Base-by-base conservation (phyloP, 2,888 invertebrate genomes). In the Lordiphosa fenestrarum region DNA sequence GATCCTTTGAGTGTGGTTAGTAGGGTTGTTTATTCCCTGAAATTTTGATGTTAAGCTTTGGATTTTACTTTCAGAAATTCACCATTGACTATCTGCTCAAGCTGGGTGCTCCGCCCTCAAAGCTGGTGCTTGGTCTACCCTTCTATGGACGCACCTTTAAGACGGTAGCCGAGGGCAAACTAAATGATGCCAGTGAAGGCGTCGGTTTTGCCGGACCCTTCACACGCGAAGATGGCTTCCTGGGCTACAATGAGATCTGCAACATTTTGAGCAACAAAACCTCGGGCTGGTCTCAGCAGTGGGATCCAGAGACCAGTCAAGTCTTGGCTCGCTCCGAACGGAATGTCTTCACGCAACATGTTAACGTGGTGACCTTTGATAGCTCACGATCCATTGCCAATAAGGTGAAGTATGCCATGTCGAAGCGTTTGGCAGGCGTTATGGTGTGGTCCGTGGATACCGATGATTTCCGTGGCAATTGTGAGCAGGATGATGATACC, bases 371-470 rank as follows among this genome's bases (percentile, higher is more conserved):
- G 10, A 90, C 93, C 0, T 97, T 94, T 77, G 97, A 97, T 73
- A 93, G 95, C 80, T 91, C 93, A 0, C 91, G 92, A 19, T 95
- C 96, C 10, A 92, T 97, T 42, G 91, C 91, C 19, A 91, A 92
- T 38, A 96, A 96, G 92, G 93, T 96, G 67, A 86, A 92, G 85
- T 92, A 92, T 84, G 93, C 93, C 0, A 91, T 93, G 84, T 91
- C 91, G 61, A 88, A 85, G 35, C 91, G 92, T 71, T 89, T 97
- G 0, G 95, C 93, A 0, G 96, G 96, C 1, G 92, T 94, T 0
- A 96, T 96, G 96, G 93, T 96, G 4, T 96, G 96, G 96, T 95
- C 95, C 36, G 92, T 96, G 36, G 96, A 96, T 87, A 96, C 95
- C 0, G 96, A 97, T 69, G 96, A 96, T 89, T 96, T 96, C 87